phyloP scores from a whole-genome alignment of 2,888 invertebrate genomes.

The Cheiracanthium punctorium region DNA sequence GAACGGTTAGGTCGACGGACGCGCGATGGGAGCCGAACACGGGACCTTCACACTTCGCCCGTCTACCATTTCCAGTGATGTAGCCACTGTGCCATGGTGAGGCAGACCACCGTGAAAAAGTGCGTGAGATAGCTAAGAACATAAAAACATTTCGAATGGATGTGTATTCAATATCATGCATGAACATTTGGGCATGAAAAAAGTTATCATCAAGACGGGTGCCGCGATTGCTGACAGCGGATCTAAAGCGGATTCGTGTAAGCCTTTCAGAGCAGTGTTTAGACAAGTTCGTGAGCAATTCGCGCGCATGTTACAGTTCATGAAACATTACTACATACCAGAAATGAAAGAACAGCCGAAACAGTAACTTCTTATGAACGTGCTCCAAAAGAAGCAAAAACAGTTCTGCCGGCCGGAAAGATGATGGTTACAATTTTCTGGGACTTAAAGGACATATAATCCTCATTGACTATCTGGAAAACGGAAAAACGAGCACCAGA shows the following conservation, averaged over 20 bases:
- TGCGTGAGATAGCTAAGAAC: not conserved
- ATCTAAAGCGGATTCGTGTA: not conserved
- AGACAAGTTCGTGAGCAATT: slow-evolving; percentile 41
- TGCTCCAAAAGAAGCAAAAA: slow-evolving; percentile 37
- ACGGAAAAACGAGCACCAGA: not conserved
- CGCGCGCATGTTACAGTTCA: slow-evolving; percentile 74
- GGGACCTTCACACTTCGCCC: too few relatives aligned
- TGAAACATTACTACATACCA: slow-evolving; percentile 75
- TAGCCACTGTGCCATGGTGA: too few relatives aligned
- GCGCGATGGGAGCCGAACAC: too few relatives aligned
- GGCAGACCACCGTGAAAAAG: not conserved
- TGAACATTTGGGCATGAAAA: slow-evolving; percentile 14
- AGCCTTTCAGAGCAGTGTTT: not conserved
- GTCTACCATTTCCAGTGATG: too few relatives aligned
- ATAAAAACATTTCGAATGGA: not conserved
- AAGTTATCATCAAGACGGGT: not conserved
- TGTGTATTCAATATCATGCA: not conserved
- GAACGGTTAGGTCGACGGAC: too few relatives aligned
- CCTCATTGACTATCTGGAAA: slow-evolving; percentile 63
- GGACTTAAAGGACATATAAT: slow-evolving; percentile 58
- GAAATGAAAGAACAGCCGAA: slow-evolving; percentile 73
- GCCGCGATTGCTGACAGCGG: slow-evolving; percentile 8
- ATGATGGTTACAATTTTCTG: slow-evolving; percentile 62
- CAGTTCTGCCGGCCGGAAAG: slow-evolving; percentile 19
- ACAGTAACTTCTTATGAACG: slow-evolving; percentile 8